These are phyloP conservation scores for Maconellicoccus hirsutus DNA, from an alignment of 1,140 invertebrate species.

Conservation along the genomic window DNA sequence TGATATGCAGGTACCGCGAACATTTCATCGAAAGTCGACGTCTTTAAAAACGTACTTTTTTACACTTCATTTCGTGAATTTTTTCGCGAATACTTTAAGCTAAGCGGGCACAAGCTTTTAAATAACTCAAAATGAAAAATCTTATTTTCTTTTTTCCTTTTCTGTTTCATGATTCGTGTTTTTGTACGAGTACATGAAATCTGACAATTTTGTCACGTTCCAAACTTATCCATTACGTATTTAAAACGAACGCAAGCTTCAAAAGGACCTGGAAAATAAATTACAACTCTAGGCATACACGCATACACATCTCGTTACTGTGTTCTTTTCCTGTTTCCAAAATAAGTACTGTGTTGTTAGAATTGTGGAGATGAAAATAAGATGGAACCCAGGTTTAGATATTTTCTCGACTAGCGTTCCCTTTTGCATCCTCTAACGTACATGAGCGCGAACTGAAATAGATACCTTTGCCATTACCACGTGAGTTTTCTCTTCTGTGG, in stretches of 20 bases:
- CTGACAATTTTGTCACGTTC: neutral
- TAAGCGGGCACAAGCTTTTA: too few species aligned
- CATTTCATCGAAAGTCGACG: too few species aligned
- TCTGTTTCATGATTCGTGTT: neutral
- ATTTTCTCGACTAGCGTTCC: too few species aligned
- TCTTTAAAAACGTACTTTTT: too few species aligned
- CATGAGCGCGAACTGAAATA: too few species aligned
- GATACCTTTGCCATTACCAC: too few species aligned
- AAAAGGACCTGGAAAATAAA: neutral
- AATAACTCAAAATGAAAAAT: too few species aligned
- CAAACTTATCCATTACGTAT: slow-evolving; percentile 1
- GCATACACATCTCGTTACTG: neutral
- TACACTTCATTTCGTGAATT: too few species aligned
- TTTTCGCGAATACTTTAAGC: too few species aligned
- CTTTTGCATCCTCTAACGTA: too few species aligned
- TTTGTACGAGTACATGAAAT: neutral
- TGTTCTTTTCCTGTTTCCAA: too few species aligned
- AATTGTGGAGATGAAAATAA: neutral
- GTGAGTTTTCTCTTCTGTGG: neutral
- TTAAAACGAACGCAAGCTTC: neutral
- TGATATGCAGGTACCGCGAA: too few species aligned
- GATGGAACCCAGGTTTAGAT: neutral
- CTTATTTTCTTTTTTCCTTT: neutral
- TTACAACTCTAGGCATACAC: neutral
- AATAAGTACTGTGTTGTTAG: neutral